Evolutionary conservation across 2,113 vertebrate genomes (phyloP).

Genomic region (Takifugu bimaculatus): DNA sequence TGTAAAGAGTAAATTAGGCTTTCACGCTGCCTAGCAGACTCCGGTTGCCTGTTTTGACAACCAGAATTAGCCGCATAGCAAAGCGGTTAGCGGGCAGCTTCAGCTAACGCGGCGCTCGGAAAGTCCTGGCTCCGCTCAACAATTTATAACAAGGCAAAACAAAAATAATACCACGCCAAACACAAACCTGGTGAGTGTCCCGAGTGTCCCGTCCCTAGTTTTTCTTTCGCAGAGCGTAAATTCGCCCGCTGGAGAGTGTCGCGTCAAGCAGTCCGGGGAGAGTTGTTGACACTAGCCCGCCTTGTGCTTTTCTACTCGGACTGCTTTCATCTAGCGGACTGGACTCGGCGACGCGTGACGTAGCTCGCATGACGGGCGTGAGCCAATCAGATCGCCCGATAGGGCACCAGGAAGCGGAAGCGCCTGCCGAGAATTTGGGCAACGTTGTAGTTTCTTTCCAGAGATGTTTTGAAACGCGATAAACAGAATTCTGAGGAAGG

Average conservation of each 20-base stretch:
- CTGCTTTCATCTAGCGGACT: slow-evolving; percentile 25
- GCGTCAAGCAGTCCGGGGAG: slow-evolving; percentile 2
- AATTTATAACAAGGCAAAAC: slow-evolving; percentile 26
- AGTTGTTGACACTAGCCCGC: slow-evolving; percentile 3
- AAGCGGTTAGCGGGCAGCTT: slow-evolving; percentile 56
- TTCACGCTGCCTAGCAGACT: slow-evolving; percentile 45
- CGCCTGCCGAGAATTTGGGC: background rate
- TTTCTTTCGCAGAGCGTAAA: background rate
- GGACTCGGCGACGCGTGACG: slow-evolving; percentile 56
- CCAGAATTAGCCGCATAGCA: slow-evolving; percentile 62
- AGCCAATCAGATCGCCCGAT: slow-evolving; percentile 61
- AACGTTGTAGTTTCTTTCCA: slow-evolving; percentile 62
- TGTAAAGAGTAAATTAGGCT: background rate
- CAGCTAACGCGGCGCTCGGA: slow-evolving; percentile 22
- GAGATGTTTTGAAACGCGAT: too few relatives aligned
- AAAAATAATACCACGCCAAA: background rate
- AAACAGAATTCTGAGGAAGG: too few relatives aligned
- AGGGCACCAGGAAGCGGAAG: slow-evolving; percentile 21
- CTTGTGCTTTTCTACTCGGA: slow-evolving; percentile 14
- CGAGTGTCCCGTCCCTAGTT: slow-evolving; percentile 33
- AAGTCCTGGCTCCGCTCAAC: slow-evolving; percentile 36
- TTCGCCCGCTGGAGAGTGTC: slow-evolving; percentile 11
- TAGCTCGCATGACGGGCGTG: slow-evolving; percentile 59
- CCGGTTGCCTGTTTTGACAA: slow-evolving; percentile 61
- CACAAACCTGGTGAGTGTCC: background rate